A percentile compares a stretch with the other conserved stretches of the same genome.
phyloP scores from a whole-genome alignment of 2,113 vertebrate species.

The Syngnathus scovelli region DNA sequence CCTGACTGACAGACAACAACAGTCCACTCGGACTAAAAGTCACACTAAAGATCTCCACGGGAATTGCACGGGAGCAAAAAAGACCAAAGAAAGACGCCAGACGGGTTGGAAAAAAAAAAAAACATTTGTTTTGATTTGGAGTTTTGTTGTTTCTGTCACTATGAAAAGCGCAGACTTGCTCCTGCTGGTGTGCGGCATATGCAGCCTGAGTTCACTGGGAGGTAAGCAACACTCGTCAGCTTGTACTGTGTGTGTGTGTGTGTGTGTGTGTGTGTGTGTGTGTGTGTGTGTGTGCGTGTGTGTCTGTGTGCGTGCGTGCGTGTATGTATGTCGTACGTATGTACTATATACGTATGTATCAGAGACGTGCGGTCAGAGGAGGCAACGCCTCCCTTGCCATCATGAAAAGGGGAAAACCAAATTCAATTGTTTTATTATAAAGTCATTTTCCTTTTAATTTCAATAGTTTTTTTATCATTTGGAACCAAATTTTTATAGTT shows the following conservation, averaged over 20 bases:
- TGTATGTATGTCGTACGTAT: too few species aligned
- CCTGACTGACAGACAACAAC: constrained; percentile 69
- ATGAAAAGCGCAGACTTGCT: constrained; percentile 60
- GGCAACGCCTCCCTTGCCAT: too few species aligned
- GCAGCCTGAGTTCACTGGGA: constrained; percentile 45
- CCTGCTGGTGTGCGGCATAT: constrained; percentile 53
- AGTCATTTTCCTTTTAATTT: too few species aligned
- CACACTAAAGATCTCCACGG: neutral
- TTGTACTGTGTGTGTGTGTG: neutral
- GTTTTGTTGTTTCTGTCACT: constrained; percentile 10
- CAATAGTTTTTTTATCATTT: too few species aligned
- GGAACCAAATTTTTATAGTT: too few species aligned
- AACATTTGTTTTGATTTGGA: neutral
- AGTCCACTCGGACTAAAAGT: constrained; percentile 34
- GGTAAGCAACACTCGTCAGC: constrained; percentile 56
- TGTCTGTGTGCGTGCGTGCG: too few species aligned
- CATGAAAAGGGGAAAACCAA: too few species aligned
- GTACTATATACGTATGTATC: too few species aligned
- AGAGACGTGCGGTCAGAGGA: too few species aligned
- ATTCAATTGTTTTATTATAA: too few species aligned
- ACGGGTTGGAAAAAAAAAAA: neutral
- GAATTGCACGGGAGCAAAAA: neutral
- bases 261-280: too few species aligned
- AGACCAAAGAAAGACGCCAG: neutral
- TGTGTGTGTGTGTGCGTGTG: too few species aligned